phyloP scores from a whole-genome alignment of 2,113 vertebrate genomes.

The Podarcis raffonei region DNA sequence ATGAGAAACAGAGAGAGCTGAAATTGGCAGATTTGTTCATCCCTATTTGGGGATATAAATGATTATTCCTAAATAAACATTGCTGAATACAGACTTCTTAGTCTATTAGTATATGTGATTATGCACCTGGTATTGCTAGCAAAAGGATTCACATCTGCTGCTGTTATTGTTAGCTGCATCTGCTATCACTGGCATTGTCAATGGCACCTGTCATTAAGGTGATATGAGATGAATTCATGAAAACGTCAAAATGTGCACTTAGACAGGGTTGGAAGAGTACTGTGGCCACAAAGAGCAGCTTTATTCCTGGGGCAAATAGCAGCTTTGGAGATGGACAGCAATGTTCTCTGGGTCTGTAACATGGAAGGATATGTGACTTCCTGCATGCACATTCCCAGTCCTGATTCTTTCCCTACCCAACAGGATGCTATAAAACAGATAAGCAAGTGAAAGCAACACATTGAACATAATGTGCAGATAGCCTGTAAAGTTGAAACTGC shows the following conservation, averaged over 20 bases:
- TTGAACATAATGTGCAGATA: not conserved
- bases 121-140: not conserved
- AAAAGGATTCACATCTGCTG: not conserved
- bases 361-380: too few species aligned
- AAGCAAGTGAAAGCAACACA: not conserved
- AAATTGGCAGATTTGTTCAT: too few species aligned
- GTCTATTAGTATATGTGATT: not conserved
- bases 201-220: not conserved
- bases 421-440: not conserved
- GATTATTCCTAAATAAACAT: too few species aligned
- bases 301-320: not conserved
- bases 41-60: too few species aligned
- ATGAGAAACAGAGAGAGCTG: too few species aligned
- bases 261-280: not conserved
- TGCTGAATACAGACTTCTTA: too few species aligned
- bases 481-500: not conserved
- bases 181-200: too few species aligned
- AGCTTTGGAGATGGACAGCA: not conserved
- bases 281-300: not conserved
- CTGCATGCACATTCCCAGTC: not conserved
- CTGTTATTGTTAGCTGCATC: too few species aligned
- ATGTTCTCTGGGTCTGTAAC: not conserved
- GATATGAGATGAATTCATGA: not conserved
- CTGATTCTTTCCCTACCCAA: not conserved
- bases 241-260: not conserved